A percentile compares a stretch with the other conserved stretches of the same genome.
Evolutionary conservation across 2,888 invertebrate genomes (phyloP).

Genomic region (Euzophera pinguis): DNA sequence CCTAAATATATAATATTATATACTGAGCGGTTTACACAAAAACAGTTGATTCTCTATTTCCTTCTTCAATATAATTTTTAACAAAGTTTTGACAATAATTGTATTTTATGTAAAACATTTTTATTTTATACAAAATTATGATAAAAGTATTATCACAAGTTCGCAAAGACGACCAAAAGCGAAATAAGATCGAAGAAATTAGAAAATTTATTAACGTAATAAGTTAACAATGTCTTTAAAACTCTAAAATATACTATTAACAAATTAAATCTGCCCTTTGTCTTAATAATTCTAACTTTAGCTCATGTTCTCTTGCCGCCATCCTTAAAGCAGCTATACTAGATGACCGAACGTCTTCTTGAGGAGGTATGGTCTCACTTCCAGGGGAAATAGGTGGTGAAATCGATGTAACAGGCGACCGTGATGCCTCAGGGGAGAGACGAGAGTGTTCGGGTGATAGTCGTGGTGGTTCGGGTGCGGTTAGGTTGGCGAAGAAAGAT

Average conservation of each 20-base stretch:
- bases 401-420: slow-evolving; percentile 49
- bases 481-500: slow-evolving; percentile 89
- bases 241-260: slow-evolving; percentile 29
- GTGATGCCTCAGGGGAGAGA: slow-evolving; percentile 35
- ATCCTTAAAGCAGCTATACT: slow-evolving; percentile 92
- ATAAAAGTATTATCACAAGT: too few species aligned
- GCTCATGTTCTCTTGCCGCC: slow-evolving; percentile 93
- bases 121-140: too few species aligned
- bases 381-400: slow-evolving; percentile 79
- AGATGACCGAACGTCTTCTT: slow-evolving; percentile 87
- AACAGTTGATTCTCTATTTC: too few species aligned
- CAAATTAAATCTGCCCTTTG: slow-evolving; percentile 81
- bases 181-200: background rate
- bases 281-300: slow-evolving; percentile 88
- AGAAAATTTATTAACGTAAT: background rate
- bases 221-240: slow-evolving; percentile 5
- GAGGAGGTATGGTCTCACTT: slow-evolving; percentile 72
- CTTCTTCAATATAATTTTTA: too few species aligned
- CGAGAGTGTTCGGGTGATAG: slow-evolving; percentile 56
- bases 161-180: background rate
- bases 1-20: slow-evolving; percentile 10
- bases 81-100: too few species aligned
- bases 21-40: slow-evolving; percentile 14
- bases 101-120: too few species aligned
- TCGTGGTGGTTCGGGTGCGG: slow-evolving; percentile 73